phyloP scores from a whole-genome alignment of 2,113 vertebrate species.

The Mustela nigripes region DNA sequence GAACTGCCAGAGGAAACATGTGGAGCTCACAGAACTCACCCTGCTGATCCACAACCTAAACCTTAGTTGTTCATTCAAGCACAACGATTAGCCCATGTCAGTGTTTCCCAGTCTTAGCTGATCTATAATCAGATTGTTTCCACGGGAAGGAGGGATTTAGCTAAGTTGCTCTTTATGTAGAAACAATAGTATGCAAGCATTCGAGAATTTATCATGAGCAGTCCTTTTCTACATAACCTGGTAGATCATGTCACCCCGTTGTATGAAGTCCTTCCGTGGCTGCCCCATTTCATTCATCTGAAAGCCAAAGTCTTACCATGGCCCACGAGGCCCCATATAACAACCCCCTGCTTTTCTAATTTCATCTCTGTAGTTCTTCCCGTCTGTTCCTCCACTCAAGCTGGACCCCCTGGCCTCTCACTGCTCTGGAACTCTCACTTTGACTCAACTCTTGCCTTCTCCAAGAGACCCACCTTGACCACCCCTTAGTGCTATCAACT shows the following conservation, averaged over 20 bases:
- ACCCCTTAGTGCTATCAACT: background rate
- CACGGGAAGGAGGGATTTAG: background rate
- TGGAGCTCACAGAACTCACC: background rate
- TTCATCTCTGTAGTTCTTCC: background rate
- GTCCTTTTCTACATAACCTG: background rate
- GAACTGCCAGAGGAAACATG: background rate
- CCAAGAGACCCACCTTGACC: background rate
- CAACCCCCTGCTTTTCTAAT: background rate
- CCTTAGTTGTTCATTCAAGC: background rate
- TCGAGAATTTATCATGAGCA: background rate
- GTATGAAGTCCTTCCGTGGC: background rate
- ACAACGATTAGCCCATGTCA: background rate
- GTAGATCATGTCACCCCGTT: background rate
- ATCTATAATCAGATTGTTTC: background rate
- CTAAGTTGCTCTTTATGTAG: background rate
- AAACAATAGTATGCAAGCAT: background rate
- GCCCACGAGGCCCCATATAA: background rate
- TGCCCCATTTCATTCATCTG: background rate
- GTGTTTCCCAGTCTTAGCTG: background rate
- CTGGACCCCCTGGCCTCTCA: background rate
- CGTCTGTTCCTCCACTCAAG: background rate
- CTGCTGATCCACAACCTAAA: background rate
- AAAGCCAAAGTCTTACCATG: background rate
- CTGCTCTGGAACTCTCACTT: background rate
- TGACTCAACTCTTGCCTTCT: background rate